These are phyloP conservation scores for Micromys minutus DNA, from an alignment of 2,113 vertebrate species.

Conservation along the genomic window DNA sequence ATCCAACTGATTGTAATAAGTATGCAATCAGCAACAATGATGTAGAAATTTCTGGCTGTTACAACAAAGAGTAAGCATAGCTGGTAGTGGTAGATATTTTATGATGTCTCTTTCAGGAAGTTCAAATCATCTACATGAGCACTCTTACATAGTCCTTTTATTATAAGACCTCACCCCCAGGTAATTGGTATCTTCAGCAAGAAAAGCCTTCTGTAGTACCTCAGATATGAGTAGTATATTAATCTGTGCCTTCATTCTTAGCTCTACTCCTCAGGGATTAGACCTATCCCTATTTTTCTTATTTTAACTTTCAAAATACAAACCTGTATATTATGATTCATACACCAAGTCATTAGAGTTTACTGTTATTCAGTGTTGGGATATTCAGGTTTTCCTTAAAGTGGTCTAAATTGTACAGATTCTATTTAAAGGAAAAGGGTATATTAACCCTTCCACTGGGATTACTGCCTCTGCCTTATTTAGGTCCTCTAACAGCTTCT, in stretches of 20 bases:
- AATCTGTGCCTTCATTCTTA: background rate
- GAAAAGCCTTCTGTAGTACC: background rate
- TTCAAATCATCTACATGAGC: background rate
- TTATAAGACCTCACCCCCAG: background rate
- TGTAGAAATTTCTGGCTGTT: background rate
- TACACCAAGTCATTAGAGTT: background rate
- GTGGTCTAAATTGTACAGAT: background rate
- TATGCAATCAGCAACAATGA: constrained; percentile 9
- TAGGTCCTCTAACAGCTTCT: background rate
- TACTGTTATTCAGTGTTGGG: background rate
- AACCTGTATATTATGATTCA: background rate
- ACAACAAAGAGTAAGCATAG: background rate
- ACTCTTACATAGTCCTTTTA: background rate
- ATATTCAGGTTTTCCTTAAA: background rate
- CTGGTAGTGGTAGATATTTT: background rate
- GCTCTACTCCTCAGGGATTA: background rate
- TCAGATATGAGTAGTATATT: background rate
- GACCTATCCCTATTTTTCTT: background rate
- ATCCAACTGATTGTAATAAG: constrained; percentile 20
- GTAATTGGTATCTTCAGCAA: background rate
- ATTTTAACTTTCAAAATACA: background rate
- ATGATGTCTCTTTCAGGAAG: background rate
- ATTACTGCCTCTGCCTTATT: background rate
- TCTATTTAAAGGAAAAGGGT: background rate
- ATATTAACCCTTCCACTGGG: background rate